Evolutionary conservation across 2,888 invertebrate species (phyloP), one percentile per base, ranked within the genome.

Genomic region (Malachius bipustulatus): DNA sequence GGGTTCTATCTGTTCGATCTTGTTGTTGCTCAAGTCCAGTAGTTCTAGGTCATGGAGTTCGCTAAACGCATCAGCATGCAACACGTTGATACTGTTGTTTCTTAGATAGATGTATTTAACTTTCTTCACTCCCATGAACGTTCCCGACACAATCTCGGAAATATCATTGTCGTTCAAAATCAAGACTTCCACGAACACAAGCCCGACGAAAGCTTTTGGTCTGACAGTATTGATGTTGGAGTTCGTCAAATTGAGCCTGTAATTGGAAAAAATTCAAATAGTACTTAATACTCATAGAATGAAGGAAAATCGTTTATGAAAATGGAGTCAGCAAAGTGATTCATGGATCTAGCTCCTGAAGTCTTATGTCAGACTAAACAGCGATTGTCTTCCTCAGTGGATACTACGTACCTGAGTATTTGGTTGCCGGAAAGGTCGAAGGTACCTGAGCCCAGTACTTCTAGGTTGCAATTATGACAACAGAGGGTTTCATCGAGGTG

Each of bases 381-480:
- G n/a, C n/a, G n/a, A n/a, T n/a, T n/a, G n/a, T n/a, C n/a, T n/a
- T n/a, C n/a, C n/a, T n/a, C n/a, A n/a, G n/a, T n/a, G n/a, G n/a
- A n/a, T n/a, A n/a, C n/a, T n/a, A n/a, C n/a, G n/a, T n/a, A n/a
- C n/a, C n/a, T 50, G 40, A 50, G 50, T 12, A 62, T 60, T 41
- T 56, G 57, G 37, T 62, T 62, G 8, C 60, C 61, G 4, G 58
- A 53, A 30, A 62, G 53, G 44, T 62, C 62, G 37, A 62, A 62
- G 2, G 55, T 54, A 16, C 54, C 54, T 2, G 53, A 35, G 16
- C 56, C 56, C 8, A 62, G 44, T 1, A 39, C 46, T 4, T 47
- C 46, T 14, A 62, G 39, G 15, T 46, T 51, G 43, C 62, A 62
- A 33, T 56, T 56, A 3, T 54, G 14, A 37, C 62, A 62, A 11